A percentile compares a stretch with the other conserved stretches of the same genome.
Evolutionary conservation across 2,888 invertebrate species (phyloP).

Genomic region (Antheraea yamamai): DNA sequence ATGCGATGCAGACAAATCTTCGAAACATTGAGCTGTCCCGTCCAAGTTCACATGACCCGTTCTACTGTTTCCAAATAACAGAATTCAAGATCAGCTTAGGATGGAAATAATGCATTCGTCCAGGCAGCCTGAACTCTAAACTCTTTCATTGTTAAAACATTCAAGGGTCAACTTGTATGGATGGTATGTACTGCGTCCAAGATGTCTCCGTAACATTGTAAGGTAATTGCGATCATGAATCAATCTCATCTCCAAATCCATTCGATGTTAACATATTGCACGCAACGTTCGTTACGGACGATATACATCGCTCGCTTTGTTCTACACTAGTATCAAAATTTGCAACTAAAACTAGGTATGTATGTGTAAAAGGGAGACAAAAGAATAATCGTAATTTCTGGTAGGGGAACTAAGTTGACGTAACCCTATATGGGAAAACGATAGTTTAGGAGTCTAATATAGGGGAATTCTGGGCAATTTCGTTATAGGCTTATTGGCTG

Average conservation of each 20-base stretch:
- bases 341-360: constrained; percentile 20
- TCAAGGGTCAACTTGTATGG: constrained; percentile 42
- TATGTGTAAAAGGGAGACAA: constrained; percentile 18
- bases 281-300: constrained; percentile 37
- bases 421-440: constrained; percentile 47
- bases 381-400: constrained; percentile 20
- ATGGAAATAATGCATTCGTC: constrained; percentile 37
- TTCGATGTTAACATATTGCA: constrained; percentile 46
- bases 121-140: constrained; percentile 31
- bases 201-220: constrained; percentile 63
- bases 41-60: constrained; percentile 36
- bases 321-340: constrained; percentile 14
- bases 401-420: constrained; percentile 39
- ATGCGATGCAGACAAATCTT: constrained; percentile 53
- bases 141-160: constrained; percentile 25
- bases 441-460: constrained; percentile 63
- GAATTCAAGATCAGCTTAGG: constrained; percentile 30
- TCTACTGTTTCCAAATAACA: constrained; percentile 23
- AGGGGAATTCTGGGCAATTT: constrained; percentile 55
- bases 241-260: constrained; percentile 71
- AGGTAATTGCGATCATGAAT: constrained; percentile 79
- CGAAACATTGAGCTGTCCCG: constrained; percentile 46
- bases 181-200: constrained; percentile 43
- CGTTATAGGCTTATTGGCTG: constrained; percentile 58
- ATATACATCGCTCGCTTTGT: constrained; percentile 40